Percentiles rank a stretch among this genome's conserved stretches.
phyloP scores from a whole-genome alignment of 2,797 vertebrate genomes.

The Delichon dasypus region DNA sequence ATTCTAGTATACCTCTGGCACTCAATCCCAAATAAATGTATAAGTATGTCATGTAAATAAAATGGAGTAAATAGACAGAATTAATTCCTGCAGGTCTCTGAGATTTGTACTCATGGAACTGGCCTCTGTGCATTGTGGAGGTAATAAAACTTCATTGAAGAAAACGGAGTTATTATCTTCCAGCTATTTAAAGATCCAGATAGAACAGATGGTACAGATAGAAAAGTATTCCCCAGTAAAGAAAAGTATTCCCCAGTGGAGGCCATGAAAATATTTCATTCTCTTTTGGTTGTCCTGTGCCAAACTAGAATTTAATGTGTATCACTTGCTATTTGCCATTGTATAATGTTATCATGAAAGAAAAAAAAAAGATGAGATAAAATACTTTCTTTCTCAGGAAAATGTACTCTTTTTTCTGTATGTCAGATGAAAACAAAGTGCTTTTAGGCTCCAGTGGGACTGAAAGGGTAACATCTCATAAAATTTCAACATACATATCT shows the following conservation, averaged over 20 bases:
- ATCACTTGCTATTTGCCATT: background rate
- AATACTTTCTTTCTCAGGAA: background rate
- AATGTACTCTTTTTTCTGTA: background rate
- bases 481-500: background rate
- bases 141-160: conserved; percentile 9
- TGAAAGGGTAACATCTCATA: background rate
- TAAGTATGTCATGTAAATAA: background rate
- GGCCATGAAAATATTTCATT: background rate
- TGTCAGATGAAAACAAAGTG: background rate
- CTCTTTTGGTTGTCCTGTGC: background rate
- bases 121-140: background rate
- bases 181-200: background rate
- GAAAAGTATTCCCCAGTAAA: background rate
- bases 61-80: background rate
- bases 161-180: background rate
- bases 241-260: background rate
- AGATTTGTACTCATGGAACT: background rate
- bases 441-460: background rate
- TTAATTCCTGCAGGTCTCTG: background rate
- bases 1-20: background rate
- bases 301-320: background rate
- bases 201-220: background rate
- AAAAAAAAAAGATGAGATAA: background rate
- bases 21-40: background rate
- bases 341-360: background rate